Percentiles rank a stretch among this genome's conserved stretches.
Conservation (phyloP, 2,113 vertebrate species). For the Hippocampus barbouri region DNA sequence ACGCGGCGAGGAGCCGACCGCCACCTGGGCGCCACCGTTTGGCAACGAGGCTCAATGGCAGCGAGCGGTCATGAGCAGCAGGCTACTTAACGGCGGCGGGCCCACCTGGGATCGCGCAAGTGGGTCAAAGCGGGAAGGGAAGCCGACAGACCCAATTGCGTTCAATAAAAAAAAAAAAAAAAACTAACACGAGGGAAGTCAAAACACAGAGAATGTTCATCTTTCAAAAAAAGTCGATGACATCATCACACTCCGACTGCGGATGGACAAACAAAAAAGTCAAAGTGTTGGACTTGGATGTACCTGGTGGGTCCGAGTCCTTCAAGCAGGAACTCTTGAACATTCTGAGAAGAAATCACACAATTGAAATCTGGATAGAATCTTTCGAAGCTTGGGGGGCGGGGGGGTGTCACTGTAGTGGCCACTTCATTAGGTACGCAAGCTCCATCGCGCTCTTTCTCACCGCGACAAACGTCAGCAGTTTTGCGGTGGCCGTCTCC, state of each 20-base stretch:
- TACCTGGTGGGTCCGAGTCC: slow-evolving; percentile 76
- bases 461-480: slow-evolving; percentile 91
- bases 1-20: background rate
- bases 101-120: background rate
- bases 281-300: slow-evolving; percentile 17
- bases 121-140: slow-evolving; percentile 2
- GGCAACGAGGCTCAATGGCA: background rate
- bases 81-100: background rate
- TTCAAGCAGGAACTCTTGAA: slow-evolving; percentile 81
- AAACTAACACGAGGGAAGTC: too few relatives aligned
- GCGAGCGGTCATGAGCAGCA: background rate
- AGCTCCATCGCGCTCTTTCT: background rate
- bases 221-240: background rate
- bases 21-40: background rate
- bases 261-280: background rate
- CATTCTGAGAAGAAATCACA: slow-evolving; percentile 68
- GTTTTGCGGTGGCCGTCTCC: slow-evolving; percentile 82
- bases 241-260: too few relatives aligned
- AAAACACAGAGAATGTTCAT: too few relatives aligned
- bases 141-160: background rate
- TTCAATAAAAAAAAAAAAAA: too few relatives aligned
- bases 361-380: too few relatives aligned
- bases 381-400: too few relatives aligned
- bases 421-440: background rate
- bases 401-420: too few relatives aligned